Base-by-base conservation (phyloP, 2,113 vertebrate species). In the Tenrec ecaudatus region DNA sequence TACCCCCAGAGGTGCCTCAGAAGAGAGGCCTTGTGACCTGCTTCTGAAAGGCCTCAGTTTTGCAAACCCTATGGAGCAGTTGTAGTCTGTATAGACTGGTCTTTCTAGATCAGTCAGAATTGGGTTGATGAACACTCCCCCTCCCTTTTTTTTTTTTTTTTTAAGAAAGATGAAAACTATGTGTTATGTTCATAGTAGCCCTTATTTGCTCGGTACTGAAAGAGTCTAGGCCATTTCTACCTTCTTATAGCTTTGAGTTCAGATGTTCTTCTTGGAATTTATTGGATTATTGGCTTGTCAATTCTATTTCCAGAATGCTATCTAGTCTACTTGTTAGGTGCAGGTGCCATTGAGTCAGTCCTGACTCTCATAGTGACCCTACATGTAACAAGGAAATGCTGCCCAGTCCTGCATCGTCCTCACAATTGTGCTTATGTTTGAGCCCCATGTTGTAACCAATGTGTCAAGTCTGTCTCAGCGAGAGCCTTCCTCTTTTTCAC, bases 221-320 rank as follows among this genome's bases (percentile, higher is more conserved):
- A 69, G 12, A 84, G 71, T 73, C 0, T 88, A 88, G 66, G 20
- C 31, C 6, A 20, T 82, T 16, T 22, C 9, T 4, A 81, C 5
- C 77, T 89, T 95, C 90, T 86, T 82, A 11, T 27, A 57, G 87
- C 22, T 90, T 89, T 91, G 53, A 91, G 73, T 96, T 95, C 82
- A 86, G 27, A 4, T 92, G 6, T 69, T 7, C 3, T 62, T 75
- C n/a, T 69, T 88, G 58, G 64, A 82, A 14, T 89, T 93, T 88
- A 27, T 58, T 69, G 40, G 47, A 25, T 86, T 94, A 80, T 90
- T 88, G 53, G 76, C 23, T 68, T 69, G 88, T 22, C 9, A 78
- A 0, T 80, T 80, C 73, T 80, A 8, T 66, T n/a, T n/a, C n/a
- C n/a, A n/a, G n/a, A n/a, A 47, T 5, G 43, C 43, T 47, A 47